Evolutionary conservation across 2,888 invertebrate species (phyloP), one percentile per base, ranked within the genome.

Genomic region (Drosophila aldrichi): DNA sequence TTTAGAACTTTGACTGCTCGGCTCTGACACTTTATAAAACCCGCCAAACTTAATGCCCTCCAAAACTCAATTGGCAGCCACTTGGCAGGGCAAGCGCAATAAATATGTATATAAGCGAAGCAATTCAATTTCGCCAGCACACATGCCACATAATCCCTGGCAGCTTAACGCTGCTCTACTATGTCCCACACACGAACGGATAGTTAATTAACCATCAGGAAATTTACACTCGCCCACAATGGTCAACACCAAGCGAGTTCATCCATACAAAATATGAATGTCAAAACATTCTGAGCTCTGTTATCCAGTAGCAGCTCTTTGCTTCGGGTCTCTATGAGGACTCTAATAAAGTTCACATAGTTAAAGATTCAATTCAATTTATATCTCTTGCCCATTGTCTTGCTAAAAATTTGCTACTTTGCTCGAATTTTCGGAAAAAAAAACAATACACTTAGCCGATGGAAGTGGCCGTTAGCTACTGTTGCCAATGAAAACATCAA

Each of bases 401-500:
- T 8, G 16, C 9, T 38, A 10, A 40, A 34, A 69, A 46, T 59
- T 60, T 56, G 61, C 59, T 51, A 22, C 7, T 32, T 46, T 67
- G 25, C 36, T 16, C 16, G 44, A 48, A 41, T 40, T 55, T 55
- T 55, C 51, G 25, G 16, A 46, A 62, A 67, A 62, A 67, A 69
- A 83, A 71, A 81, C 81, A 81, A 77, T 77, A 71, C 83, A 83
- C 81, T 83, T 69, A 74, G 51, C 56, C 48, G 48, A 40, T 54
- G 57, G 64, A 61, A 64, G 51, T 64, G 67, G 43, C 52, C 43
- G 40, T 63, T 56, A 49, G 62, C 61, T 55, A 54, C 66, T 67
- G 60, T 46, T 70, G 70, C 80, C 80, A 82, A 82, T 80, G 81
- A 81, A 83, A 82, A 83, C 71, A 81, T 81, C 83, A 81, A 83